Conservation (phyloP, 1,140 invertebrate species). For the Scaptodrosophila lebanonensis region DNA sequence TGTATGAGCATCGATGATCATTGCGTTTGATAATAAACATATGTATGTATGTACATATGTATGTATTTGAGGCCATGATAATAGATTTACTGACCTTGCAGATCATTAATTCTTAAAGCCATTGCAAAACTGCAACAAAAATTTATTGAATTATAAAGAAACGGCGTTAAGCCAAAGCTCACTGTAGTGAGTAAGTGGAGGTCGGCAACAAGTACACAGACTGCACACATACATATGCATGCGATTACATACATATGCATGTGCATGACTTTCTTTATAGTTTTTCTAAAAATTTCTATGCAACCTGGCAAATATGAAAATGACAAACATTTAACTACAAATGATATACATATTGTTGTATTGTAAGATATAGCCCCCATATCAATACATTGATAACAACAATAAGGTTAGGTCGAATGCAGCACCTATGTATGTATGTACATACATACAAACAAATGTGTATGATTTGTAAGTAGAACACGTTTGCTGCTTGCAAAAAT, state of each 20-base stretch:
- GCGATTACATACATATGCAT: constrained; percentile 2
- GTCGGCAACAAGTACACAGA: no score
- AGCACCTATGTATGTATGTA: neutral
- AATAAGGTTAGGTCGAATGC: constrained; percentile 44
- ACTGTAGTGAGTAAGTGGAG: no score
- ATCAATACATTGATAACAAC: no score
- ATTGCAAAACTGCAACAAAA: neutral
- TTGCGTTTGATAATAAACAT: neutral
- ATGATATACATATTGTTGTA: no score
- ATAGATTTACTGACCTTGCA: constrained; percentile 4
- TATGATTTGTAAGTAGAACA: constrained; percentile 54
- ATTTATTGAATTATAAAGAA: no score
- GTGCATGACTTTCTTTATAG: no score
- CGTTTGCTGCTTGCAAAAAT: no score
- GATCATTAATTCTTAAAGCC: neutral
- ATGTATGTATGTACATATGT: constrained; percentile 1
- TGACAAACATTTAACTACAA: no score
- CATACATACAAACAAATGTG: constrained; percentile 32
- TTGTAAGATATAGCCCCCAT: no score
- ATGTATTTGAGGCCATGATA: constrained; percentile 1
- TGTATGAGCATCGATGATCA: neutral
- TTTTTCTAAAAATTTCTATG: no score
- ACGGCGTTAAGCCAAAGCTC: no score
- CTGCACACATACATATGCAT: neutral
- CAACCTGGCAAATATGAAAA: no score